Evolutionary conservation across 1,140 invertebrate species (phyloP), one percentile per base, ranked within the genome.

Genomic region (Mamestra configurata): DNA sequence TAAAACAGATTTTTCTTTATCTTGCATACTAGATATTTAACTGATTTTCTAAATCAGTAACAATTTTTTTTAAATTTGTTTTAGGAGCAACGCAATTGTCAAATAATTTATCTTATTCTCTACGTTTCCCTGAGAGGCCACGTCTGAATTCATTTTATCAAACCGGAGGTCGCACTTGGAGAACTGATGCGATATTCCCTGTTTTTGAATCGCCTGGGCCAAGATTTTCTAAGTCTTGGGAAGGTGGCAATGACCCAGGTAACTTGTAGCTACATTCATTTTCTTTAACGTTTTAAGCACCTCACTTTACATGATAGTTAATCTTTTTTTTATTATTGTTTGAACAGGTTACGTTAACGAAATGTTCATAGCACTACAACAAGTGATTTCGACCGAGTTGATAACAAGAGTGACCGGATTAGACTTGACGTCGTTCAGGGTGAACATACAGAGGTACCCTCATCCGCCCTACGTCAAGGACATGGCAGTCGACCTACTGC

Each of bases 381-480:
- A 97, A 86, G 94, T 95, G 1, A 89, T 98, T 57, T 96, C 96
- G 20, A 93, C 95, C 61, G 93, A 96, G 49, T 89, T 97, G 4
- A 82, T 96, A 80, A 91, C 93, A 85, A 95, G 95, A 70, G 92
- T 89, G 27, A 95, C 95, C 22, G 95, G 86, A 53, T 71, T 85
- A 31, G 83, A 89, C 49, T 76, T 94, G 18, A 88, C 89, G 27
- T 71, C 59, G 2, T 93, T 91, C 22, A 70, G 78, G 7, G 80
- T 95, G 11, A 80, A 89, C 68, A 92, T 98, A 81, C 95, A 96
- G 84, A 95, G 97, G 81, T 98, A 97, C 89, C 98, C 98, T 0
- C 98, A 97, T 94, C 97, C 97, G 1, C 93, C 95, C 8, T 98
- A 97, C 91, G 92, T 96, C 0, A 94, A 96, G 70, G 98, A 98